Evolutionary conservation across 1,140 invertebrate genomes (phyloP).

Genomic region (Bombus picipes): DNA sequence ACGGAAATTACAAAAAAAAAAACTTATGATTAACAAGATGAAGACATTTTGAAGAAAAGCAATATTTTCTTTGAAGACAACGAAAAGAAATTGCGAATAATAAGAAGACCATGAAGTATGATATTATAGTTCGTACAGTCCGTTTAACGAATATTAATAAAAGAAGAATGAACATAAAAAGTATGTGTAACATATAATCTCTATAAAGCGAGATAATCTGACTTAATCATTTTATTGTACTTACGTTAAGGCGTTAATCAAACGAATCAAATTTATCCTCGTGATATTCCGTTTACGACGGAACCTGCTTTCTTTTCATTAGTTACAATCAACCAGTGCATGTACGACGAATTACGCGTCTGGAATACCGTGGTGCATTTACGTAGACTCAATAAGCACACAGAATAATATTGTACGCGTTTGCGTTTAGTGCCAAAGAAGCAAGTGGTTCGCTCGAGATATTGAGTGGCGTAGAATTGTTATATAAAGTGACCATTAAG

Average conservation of each 20-base stretch:
- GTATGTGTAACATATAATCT: no score
- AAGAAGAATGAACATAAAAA: no score
- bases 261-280: neutral
- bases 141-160: no score
- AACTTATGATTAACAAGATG: no score
- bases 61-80: neutral
- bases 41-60: neutral
- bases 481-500: conserved; percentile 53
- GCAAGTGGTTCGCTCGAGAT: conserved; percentile 36
- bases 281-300: neutral
- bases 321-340: neutral
- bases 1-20: neutral
- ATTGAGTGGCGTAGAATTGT: conserved; percentile 43
- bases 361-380: neutral
- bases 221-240: no score
- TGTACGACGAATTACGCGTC: neutral
- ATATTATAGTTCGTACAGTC: neutral
- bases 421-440: conserved; percentile 31
- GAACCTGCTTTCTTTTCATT: neutral
- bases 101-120: neutral
- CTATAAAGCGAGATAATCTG: no score
- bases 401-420: conserved; percentile 1
- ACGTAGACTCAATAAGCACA: conserved; percentile 11
- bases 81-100: neutral
- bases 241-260: no score